Conservation (phyloP, 1,140 invertebrate genomes). For the Rhysida immarginata region DNA sequence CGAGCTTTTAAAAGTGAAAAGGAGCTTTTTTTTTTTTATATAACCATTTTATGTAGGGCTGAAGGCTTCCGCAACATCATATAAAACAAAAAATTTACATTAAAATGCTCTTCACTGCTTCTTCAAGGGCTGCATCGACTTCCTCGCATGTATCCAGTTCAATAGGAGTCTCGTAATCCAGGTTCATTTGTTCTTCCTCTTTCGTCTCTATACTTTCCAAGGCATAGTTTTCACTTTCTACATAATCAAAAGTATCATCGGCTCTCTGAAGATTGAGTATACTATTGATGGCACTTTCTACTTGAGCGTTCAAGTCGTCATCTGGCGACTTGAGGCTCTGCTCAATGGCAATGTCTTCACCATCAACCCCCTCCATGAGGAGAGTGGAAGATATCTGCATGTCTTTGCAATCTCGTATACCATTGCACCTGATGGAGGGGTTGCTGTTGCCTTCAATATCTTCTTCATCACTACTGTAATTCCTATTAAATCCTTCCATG, state of each 20-base stretch:
- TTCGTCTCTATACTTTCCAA: not conserved
- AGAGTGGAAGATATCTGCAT: not conserved
- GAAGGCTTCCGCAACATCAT: too few species aligned
- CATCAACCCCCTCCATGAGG: not conserved
- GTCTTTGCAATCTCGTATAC: too few species aligned
- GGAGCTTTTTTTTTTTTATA: too few species aligned
- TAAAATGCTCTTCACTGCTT: constrained; percentile 39
- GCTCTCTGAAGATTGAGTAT: constrained; percentile 50
- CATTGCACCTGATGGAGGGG: not conserved
- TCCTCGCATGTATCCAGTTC: constrained; percentile 1
- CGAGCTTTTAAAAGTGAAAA: too few species aligned
- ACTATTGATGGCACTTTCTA: constrained; percentile 59
- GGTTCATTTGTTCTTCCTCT: not conserved
- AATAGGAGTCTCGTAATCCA: not conserved
- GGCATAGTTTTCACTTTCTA: constrained; percentile 5
- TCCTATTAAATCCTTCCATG: constrained; percentile 13
- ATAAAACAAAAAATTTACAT: constrained; percentile 17
- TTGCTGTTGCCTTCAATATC: constrained; percentile 8
- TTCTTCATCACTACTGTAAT: not conserved
- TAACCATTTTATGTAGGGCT: too few species aligned
- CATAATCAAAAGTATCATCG: constrained; percentile 17
- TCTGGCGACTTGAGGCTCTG: not conserved
- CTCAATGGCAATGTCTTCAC: constrained; percentile 32
- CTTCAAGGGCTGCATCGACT: constrained; percentile 34
- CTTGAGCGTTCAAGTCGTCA: constrained; percentile 46